Percentiles rank a stretch among this genome's conserved stretches.
These are phyloP conservation scores for Acheta domesticus DNA, from an alignment of 2,888 invertebrate species.

Conservation along the genomic window DNA sequence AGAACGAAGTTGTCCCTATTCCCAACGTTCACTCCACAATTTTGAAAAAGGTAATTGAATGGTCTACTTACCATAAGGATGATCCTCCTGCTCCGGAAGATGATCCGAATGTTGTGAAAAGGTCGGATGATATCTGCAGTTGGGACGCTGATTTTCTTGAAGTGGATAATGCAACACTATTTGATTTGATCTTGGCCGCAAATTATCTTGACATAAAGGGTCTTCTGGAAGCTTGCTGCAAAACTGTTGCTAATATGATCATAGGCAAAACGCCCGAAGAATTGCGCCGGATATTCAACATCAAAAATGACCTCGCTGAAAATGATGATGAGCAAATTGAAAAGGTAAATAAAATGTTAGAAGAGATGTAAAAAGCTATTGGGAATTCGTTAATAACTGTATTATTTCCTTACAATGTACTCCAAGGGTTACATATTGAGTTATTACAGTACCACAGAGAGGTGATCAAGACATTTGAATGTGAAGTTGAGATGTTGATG, in stretches of 20 bases:
- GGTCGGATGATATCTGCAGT: conserved; percentile 97
- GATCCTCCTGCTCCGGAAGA: conserved; percentile 95
- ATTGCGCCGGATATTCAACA: neutral
- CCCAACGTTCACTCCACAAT: conserved; percentile 98
- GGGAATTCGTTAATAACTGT: too few relatives aligned
- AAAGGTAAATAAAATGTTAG: too few relatives aligned
- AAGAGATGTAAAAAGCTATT: too few relatives aligned
- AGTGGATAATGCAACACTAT: conserved; percentile 95
- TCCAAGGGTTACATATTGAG: too few relatives aligned
- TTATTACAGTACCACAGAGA: too few relatives aligned
- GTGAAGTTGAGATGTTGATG: too few relatives aligned
- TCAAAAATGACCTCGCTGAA: neutral
- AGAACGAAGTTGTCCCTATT: conserved; percentile 91
- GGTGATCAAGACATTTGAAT: too few relatives aligned
- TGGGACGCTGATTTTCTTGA: conserved; percentile 99
- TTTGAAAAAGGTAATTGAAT: conserved; percentile 87
- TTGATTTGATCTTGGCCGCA: conserved; percentile 93
- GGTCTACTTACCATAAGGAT: conserved; percentile 92
- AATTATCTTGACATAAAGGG: conserved; percentile 96
- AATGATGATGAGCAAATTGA: too few relatives aligned
- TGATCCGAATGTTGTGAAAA: conserved; percentile 94
- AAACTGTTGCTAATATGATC: neutral
- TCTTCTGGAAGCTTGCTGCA: conserved; percentile 87
- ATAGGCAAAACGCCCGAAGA: conserved; percentile 1
- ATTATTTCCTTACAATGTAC: too few relatives aligned